Evolutionary conservation across 1,140 invertebrate genomes (phyloP), one percentile per base, ranked within the genome.

Genomic region (Hesperophylax magnus): DNA sequence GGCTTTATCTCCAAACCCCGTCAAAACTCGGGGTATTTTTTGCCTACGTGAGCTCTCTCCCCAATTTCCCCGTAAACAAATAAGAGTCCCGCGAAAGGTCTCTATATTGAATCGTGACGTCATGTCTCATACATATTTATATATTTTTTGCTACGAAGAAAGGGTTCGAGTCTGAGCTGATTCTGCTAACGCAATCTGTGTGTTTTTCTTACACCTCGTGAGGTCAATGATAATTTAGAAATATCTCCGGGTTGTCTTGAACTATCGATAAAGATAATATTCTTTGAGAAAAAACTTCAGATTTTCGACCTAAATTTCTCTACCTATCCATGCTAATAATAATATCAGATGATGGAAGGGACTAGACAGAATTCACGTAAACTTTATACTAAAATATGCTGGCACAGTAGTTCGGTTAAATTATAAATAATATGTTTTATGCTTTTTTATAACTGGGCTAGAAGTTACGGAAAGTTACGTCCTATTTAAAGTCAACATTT

Each of bases 31-130:
- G 58, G 20, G 20, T 69, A 34, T 72, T 72, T 72, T 72, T 72
- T 72, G 47, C 22, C 47, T 20, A 72, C 69, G 69, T 72, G 47
- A 22, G 69, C 39, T 54, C 27, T 72, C 34, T 67, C 24, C 24
- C 65, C 34, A n/a, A 67, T 67, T 67, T 72, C 22, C 47, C 31
- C 65, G 65, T 69, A 69, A 53, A 72, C 69, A 72, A 72, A 72
- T 54, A 72, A 53, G 52, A 53, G 27, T 4, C 22, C 3, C 69
- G 47, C 69, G 69, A 20, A 54, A 54, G 47, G 52, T 20, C 47
- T 20, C 47, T 54, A 72, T 72, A 72, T 72, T 72, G 69, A 72
- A 53, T 72, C 47, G 69, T 72, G 69, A 72, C 69, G 69, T 72
- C 69, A 72, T 72, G 69, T 27, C 47, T 54, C 69, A 54, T 72